Conservation (phyloP, 2,113 vertebrate genomes). For the Sinocyclocheilus anophthalmus region DNA sequence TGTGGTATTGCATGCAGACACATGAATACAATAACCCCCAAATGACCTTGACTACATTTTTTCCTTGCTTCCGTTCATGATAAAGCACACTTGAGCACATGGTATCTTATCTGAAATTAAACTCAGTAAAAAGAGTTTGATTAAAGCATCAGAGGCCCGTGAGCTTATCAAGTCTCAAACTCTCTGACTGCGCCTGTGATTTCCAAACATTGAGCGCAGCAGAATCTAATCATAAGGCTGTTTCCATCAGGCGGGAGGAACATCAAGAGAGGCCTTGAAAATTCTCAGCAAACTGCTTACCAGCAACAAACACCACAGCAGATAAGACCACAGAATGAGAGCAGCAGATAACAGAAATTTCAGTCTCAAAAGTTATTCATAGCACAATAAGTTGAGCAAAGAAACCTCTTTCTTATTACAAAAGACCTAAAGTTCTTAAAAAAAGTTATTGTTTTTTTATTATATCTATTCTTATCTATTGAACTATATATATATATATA, state of each 20-base stretch:
- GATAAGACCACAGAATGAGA: constrained; percentile 38
- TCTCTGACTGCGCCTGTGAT: not conserved
- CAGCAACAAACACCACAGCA: constrained; percentile 40
- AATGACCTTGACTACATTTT: not conserved
- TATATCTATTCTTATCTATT: too few relatives aligned
- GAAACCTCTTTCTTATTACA: too few relatives aligned
- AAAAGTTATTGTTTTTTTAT: not conserved
- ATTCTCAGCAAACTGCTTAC: constrained; percentile 43
- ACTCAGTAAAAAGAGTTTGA: not conserved
- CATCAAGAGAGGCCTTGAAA: constrained; percentile 35
- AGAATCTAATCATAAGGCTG: constrained; percentile 45
- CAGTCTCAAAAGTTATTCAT: not conserved
- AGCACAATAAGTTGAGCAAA: not conserved
- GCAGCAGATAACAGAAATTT: not conserved
- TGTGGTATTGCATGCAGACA: not conserved
- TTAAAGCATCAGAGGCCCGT: not conserved
- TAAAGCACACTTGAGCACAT: not conserved
- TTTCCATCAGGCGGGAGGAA: not conserved
- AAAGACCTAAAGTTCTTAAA: not conserved
- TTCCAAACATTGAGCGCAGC: constrained; percentile 25
- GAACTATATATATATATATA: too few relatives aligned
- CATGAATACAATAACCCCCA: not conserved
- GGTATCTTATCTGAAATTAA: constrained; percentile 24
- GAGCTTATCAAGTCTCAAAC: constrained; percentile 14
- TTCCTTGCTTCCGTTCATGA: not conserved